A percentile compares a stretch with the other conserved stretches of the same genome.
These are phyloP conservation scores for Melinaea marsaeus DNA, from an alignment of 2,888 invertebrate species.

Conservation along the genomic window DNA sequence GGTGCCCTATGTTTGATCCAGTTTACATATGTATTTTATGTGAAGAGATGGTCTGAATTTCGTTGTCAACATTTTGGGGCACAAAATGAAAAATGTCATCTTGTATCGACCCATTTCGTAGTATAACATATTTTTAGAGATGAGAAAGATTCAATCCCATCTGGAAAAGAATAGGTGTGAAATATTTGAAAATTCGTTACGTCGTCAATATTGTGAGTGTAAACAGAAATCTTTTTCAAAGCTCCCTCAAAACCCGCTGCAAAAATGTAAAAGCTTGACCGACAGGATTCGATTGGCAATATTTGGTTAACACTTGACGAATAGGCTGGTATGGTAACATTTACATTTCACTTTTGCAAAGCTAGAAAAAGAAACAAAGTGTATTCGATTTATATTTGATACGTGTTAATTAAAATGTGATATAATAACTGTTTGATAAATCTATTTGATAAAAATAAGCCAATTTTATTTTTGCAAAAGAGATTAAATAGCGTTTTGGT, in stretches of 20 bases:
- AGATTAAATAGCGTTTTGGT: no score
- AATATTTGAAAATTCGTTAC: slow-evolving; percentile 16
- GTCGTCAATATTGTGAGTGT: neutral
- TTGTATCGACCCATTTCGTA: neutral
- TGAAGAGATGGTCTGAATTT: neutral
- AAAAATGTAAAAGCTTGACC: slow-evolving; percentile 21
- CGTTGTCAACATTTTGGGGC: neutral
- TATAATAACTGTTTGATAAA: no score
- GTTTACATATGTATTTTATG: no score
- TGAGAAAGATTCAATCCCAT: slow-evolving; percentile 16
- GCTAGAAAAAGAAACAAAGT: no score
- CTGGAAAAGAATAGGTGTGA: slow-evolving; percentile 8
- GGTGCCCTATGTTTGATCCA: no score
- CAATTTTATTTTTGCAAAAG: no score
- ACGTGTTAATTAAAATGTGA: no score
- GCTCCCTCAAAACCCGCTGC: neutral
- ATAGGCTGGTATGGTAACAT: no score
- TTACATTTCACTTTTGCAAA: no score
- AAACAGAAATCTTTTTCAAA: slow-evolving; percentile 1
- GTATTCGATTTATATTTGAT: neutral
- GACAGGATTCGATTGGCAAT: slow-evolving; percentile 14
- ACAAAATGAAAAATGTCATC: neutral
- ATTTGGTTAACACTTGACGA: slow-evolving; percentile 20
- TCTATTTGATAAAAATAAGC: no score
- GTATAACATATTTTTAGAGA: slow-evolving; percentile 16